These are phyloP conservation scores for Ceratina calcarata DNA, from an alignment of 1,140 invertebrate genomes.

Conservation along the genomic window DNA sequence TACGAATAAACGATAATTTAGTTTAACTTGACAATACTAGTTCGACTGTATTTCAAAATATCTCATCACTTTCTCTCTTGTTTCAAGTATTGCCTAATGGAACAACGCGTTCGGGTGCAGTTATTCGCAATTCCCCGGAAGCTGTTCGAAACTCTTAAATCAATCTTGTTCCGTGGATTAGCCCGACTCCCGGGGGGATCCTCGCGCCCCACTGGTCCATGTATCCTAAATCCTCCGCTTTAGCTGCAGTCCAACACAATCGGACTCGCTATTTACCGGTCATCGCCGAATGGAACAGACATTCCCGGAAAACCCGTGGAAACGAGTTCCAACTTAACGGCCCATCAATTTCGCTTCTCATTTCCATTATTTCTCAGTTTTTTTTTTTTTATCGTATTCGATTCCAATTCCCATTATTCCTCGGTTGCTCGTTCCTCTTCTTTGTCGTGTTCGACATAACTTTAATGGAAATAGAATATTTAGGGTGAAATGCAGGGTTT, in stretches of 20 bases:
- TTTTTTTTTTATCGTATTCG: too few relatives aligned
- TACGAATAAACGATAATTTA: neutral
- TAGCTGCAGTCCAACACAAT: slow-evolving; percentile 1
- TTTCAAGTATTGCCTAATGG: neutral
- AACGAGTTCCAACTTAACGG: slow-evolving; percentile 73
- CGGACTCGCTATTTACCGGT: slow-evolving; percentile 14
- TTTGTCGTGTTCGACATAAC: neutral
- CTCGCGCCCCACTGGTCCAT: slow-evolving; percentile 26
- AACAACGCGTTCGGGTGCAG: neutral
- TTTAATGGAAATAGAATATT: neutral
- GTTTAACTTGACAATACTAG: neutral
- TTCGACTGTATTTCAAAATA: neutral
- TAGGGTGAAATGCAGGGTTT: neutral
- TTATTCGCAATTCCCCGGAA: slow-evolving; percentile 45
- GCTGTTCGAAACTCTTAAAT: slow-evolving; percentile 44
- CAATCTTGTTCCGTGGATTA: slow-evolving; percentile 55
- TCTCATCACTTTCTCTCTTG: neutral
- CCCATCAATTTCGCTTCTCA: slow-evolving; percentile 58
- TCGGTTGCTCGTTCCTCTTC: too few relatives aligned
- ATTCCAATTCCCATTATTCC: too few relatives aligned
- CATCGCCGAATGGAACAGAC: slow-evolving; percentile 60
- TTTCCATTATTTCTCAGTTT: slow-evolving; percentile 20
- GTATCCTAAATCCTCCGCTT: slow-evolving; percentile 49
- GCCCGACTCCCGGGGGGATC: slow-evolving; percentile 32
- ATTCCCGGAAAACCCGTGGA: slow-evolving; percentile 65